Conservation (phyloP, 1,140 invertebrate species). For the Saxidomus purpurata region DNA sequence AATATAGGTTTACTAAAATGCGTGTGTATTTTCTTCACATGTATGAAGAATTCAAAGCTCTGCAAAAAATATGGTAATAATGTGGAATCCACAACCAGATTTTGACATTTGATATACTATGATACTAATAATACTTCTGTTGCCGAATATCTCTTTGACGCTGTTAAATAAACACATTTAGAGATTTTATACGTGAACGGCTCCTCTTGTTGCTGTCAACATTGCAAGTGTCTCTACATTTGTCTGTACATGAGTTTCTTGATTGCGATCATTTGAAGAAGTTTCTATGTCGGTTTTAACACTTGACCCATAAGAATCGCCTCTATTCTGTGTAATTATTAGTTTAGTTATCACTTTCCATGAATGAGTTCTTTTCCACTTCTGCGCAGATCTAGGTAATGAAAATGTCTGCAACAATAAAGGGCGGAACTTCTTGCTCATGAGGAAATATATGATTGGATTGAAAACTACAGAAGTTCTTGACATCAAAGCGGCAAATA, state of each 20-base stretch:
- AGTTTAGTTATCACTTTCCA: neutral
- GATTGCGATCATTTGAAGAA: neutral
- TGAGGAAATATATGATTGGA: constrained; percentile 36
- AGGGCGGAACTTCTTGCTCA: constrained; percentile 31
- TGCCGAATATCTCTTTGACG: too few species aligned
- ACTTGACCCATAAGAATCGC: neutral
- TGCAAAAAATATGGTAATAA: too few species aligned
- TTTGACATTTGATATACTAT: too few species aligned
- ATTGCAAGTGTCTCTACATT: neutral
- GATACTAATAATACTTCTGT: too few species aligned
- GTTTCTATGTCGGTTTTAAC: neutral
- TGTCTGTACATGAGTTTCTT: too few species aligned
- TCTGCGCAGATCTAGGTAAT: neutral
- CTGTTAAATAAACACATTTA: too few species aligned
- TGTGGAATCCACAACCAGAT: too few species aligned
- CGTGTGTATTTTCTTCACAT: too few species aligned
- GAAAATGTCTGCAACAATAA: neutral
- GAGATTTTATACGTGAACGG: too few species aligned
- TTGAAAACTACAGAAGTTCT: constrained; percentile 22
- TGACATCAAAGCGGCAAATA: neutral
- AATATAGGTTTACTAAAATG: too few species aligned
- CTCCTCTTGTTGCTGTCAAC: too few species aligned
- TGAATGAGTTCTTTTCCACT: neutral
- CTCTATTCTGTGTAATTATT: neutral
- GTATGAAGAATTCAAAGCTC: too few species aligned